Conservation (phyloP, 1,140 invertebrate genomes). For the Cydia splendana region DNA sequence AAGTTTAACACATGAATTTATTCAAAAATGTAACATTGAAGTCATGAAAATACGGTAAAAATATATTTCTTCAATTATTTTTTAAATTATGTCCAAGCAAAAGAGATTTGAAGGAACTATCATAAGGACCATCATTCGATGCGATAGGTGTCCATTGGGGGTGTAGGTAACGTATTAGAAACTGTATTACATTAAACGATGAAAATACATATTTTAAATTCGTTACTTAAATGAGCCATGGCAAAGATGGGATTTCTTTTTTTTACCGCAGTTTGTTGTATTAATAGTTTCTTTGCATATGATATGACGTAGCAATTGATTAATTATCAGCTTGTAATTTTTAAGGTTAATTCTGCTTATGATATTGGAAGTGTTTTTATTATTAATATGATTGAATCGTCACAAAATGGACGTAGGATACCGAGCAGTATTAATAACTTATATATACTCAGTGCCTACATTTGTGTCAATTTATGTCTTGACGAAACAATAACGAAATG, state of each 20-base stretch:
- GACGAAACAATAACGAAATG: not conserved
- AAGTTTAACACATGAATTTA: no score
- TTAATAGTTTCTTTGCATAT: not conserved
- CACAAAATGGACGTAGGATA: slow-evolving; percentile 6
- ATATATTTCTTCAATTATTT: no score
- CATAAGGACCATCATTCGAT: no score
- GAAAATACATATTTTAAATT: not conserved
- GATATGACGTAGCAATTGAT: not conserved
- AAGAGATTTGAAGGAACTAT: no score
- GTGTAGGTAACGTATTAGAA: not conserved
- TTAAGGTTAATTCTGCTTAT: not conserved
- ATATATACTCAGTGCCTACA: not conserved
- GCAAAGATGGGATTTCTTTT: not conserved
- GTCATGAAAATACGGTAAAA: no score
- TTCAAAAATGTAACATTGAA: no score
- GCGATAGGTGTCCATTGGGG: no score
- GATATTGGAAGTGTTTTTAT: not conserved
- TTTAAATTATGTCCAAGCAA: no score
- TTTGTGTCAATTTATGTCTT: not conserved
- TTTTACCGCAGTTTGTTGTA: not conserved
- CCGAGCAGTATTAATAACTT: not conserved
- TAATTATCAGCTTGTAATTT: not conserved
- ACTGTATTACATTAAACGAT: not conserved
- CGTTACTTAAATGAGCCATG: not conserved
- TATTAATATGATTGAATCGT: not conserved